Evolutionary conservation across 2,797 vertebrate species (phyloP).

Genomic region (Sardinella longiceps): DNA sequence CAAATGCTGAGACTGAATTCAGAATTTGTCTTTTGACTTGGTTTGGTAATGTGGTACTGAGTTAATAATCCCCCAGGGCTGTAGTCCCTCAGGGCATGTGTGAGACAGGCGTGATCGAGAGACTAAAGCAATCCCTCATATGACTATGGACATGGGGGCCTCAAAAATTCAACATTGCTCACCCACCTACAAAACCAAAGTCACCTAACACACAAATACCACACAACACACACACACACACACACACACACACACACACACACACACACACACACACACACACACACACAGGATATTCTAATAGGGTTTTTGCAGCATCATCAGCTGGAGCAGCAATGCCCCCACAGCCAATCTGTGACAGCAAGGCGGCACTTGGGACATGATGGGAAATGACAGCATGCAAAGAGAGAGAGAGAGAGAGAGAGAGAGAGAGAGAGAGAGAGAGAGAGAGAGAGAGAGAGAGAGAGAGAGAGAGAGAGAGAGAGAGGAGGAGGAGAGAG

Average conservation of each 20-base stretch:
- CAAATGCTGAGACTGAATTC: too few relatives aligned
- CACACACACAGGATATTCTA: background rate
- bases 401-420: too few relatives aligned
- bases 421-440: background rate
- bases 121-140: too few relatives aligned
- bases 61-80: too few relatives aligned
- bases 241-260: conserved; percentile 3
- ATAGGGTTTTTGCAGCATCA: conserved; percentile 1
- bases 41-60: too few relatives aligned
- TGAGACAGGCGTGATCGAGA: too few relatives aligned
- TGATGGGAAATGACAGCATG: background rate
- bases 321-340: background rate
- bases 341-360: background rate
- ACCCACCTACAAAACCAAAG: background rate
- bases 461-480: background rate
- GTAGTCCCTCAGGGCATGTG: too few relatives aligned
- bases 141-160: background rate
- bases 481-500: background rate
- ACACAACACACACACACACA: conserved; percentile 25
- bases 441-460: background rate
- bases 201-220: background rate
- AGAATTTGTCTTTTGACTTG: too few relatives aligned
- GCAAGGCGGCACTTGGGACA: background rate
- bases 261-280: background rate
- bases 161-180: background rate